Conservation (phyloP, 2,113 vertebrate species). For the Mesocricetus auratus region DNA sequence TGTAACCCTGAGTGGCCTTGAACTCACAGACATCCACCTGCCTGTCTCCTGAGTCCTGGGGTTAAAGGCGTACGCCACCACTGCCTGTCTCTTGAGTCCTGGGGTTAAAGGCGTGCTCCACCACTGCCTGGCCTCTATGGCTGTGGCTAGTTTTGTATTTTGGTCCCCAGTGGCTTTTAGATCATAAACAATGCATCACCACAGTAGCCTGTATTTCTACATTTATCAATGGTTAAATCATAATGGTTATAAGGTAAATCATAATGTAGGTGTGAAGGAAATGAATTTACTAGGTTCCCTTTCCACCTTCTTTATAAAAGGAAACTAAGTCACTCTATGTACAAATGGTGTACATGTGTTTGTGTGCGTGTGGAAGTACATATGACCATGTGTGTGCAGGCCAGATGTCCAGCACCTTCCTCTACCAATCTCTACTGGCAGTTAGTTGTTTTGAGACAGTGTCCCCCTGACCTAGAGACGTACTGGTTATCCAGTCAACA, state of each 20-base stretch:
- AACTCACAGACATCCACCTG: too few relatives aligned
- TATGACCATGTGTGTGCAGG: background rate
- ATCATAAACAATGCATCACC: too few relatives aligned
- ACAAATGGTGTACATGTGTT: background rate
- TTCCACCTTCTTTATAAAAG: background rate
- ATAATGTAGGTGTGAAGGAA: background rate
- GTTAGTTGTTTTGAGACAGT: background rate
- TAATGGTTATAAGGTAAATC: background rate
- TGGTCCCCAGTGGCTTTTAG: too few relatives aligned
- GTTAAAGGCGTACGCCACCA: too few relatives aligned
- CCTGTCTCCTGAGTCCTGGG: too few relatives aligned
- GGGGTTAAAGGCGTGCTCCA: too few relatives aligned
- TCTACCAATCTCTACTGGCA: background rate
- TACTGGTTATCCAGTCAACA: background rate
- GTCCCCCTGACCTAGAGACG: background rate
- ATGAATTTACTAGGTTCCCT: background rate
- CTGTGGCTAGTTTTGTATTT: too few relatives aligned
- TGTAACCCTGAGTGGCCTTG: too few relatives aligned
- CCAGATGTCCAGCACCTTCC: background rate
- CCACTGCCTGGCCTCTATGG: too few relatives aligned
- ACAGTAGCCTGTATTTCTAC: background rate
- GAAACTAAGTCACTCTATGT: background rate
- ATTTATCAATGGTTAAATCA: background rate
- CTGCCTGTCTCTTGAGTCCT: too few relatives aligned
- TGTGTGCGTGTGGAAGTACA: background rate